Base-by-base conservation (phyloP, 2,888 invertebrate species). In the Melipona bicolor region DNA sequence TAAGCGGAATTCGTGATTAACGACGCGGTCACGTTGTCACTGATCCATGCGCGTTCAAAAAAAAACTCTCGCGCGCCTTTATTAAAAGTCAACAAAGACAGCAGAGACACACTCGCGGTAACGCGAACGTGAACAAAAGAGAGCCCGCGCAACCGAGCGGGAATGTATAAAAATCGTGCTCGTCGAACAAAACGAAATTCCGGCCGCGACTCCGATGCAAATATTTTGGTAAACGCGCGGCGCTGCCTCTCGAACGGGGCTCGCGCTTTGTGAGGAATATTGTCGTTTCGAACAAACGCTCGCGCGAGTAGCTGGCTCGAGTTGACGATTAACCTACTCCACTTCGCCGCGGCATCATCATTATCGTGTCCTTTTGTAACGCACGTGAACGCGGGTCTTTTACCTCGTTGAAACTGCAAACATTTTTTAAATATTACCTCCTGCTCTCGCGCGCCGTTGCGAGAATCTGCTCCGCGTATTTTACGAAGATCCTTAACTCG, bases 271-370 rank as follows among this genome's bases (percentile, higher is more conserved):
- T 52, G 32, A n/a, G 50, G 19, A 67, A 79, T 67, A 67, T 59
- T 52, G 67, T 75, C 27, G 32, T 75, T 52, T 13, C 43, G 71
- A 69, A 54, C 70, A 52, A 70, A 71, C 52, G 64, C 19, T 43
- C 43, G 50, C n/a, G 56, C 54, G 52, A 49, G 43, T 61, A 24
- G 49, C 56, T 62, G n/a, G 61, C 67, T 81, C 72, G 70, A 61
- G 61, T 32, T 4, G 50, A 56, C 67, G 67, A 78, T 83, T 84
- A 83, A 83, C 75, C 83, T 78, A 72, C 72, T 83, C 83, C 68
- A 83, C 71, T 84, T 84, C 59, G 71, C 70, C 59, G 24, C 68
- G 68, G 50, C 32, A 75, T 84, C 83, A 78, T 78, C 62, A 75
- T 83, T 84, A 84, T 68, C 77, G 36, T 70, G 70, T 74, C 49